phyloP scores from a whole-genome alignment of 1,140 invertebrate genomes.

The Agrypnia vestita region DNA sequence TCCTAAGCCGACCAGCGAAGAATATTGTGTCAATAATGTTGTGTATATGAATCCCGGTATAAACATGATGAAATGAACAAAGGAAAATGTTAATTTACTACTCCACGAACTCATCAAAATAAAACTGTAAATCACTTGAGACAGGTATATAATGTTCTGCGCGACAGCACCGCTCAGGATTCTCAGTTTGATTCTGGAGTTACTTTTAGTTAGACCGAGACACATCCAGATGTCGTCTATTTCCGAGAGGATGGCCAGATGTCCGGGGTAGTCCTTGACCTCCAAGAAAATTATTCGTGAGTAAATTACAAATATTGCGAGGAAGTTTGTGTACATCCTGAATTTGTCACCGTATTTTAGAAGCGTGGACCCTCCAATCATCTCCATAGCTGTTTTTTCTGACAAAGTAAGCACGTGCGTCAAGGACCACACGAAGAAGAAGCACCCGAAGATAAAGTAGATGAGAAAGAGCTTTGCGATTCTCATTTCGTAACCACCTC shows the following conservation, averaged over 20 bases:
- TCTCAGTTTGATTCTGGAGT: neutral
- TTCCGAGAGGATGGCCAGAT: neutral
- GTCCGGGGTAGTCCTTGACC: neutral
- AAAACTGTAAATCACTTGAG: neutral
- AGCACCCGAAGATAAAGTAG: neutral
- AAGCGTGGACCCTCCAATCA: neutral
- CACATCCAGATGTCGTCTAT: neutral
- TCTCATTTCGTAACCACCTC: neutral
- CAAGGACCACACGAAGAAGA: neutral
- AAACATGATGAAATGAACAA: neutral
- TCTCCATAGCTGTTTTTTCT: neutral
- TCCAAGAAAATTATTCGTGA: neutral
- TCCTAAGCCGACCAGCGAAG: neutral
- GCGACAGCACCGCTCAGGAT: neutral
- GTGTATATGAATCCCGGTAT: neutral
- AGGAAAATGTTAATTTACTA: neutral
- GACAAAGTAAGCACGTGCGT: neutral
- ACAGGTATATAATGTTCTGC: neutral
- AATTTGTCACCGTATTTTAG: conserved; percentile 18
- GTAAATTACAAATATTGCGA: neutral
- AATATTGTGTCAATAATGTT: neutral
- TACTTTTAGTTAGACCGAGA: neutral
- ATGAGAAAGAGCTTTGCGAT: neutral
- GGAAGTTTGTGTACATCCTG: neutral
- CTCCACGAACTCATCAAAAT: neutral